These are phyloP conservation scores for Smithornis capensis DNA, from an alignment of 2,113 vertebrate genomes.

Conservation along the genomic window DNA sequence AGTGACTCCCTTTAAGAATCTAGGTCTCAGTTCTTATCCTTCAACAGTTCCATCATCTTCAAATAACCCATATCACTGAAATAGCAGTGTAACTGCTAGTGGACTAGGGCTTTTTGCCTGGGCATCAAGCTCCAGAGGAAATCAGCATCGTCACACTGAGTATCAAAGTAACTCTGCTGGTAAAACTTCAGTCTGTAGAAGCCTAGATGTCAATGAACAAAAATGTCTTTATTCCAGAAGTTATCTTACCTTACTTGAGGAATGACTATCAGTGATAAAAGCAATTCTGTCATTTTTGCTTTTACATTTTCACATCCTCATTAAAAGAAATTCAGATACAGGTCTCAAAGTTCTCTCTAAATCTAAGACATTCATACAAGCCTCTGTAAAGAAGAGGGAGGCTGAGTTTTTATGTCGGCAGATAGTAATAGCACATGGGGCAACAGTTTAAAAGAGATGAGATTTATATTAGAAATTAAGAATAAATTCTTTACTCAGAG, in stretches of 20 bases:
- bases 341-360: neutral
- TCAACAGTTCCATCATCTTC: neutral
- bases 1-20: neutral
- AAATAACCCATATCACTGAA: neutral
- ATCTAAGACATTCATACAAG: neutral
- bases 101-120: neutral
- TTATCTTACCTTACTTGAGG: neutral
- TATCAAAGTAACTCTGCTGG: neutral
- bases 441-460: neutral
- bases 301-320: neutral
- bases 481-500: neutral
- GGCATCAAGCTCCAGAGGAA: neutral
- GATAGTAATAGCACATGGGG: neutral
- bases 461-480: neutral
- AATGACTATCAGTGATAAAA: neutral
- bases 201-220: neutral
- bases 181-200: neutral
- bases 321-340: neutral
- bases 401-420: neutral
- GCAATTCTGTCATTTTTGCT: neutral
- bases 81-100: neutral
- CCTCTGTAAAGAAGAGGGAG: neutral
- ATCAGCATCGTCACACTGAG: neutral
- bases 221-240: neutral
- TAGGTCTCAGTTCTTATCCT: neutral